These are phyloP conservation scores for Lepus americanus DNA, from an alignment of 2,113 vertebrate species.

Conservation along the genomic window DNA sequence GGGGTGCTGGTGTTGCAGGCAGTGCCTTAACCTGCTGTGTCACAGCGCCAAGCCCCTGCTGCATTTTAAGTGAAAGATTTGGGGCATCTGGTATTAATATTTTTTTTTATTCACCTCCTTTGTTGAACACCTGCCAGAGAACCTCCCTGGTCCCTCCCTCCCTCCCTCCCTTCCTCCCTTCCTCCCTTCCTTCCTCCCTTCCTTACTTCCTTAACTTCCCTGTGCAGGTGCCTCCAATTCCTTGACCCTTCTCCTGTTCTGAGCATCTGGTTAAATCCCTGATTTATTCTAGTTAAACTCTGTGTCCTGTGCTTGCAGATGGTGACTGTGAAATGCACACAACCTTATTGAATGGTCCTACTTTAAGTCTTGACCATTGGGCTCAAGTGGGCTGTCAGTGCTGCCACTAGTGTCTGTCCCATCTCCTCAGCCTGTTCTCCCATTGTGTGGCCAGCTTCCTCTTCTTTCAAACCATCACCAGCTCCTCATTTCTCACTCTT, in stretches of 20 bases:
- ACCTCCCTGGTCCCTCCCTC: neutral
- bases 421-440: neutral
- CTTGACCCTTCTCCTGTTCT: neutral
- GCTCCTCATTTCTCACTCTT: neutral
- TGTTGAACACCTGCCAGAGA: neutral
- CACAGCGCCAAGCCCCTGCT: too few species aligned
- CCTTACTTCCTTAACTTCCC: too few species aligned
- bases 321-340: neutral
- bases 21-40: too few species aligned
- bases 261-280: neutral
- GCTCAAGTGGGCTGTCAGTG: neutral
- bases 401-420: neutral
- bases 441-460: neutral
- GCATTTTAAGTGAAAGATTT: conserved; percentile 43
- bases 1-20: too few species aligned
- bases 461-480: neutral
- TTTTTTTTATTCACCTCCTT: neutral
- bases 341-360: neutral
- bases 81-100: neutral
- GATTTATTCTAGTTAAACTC: neutral
- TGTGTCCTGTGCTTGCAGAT: neutral
- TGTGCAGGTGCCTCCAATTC: neutral
- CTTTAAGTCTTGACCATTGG: neutral
- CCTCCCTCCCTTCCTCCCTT: neutral
- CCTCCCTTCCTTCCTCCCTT: neutral